Evolutionary conservation across 1,140 invertebrate genomes (phyloP).

Genomic region (Drosophila carrolli): DNA sequence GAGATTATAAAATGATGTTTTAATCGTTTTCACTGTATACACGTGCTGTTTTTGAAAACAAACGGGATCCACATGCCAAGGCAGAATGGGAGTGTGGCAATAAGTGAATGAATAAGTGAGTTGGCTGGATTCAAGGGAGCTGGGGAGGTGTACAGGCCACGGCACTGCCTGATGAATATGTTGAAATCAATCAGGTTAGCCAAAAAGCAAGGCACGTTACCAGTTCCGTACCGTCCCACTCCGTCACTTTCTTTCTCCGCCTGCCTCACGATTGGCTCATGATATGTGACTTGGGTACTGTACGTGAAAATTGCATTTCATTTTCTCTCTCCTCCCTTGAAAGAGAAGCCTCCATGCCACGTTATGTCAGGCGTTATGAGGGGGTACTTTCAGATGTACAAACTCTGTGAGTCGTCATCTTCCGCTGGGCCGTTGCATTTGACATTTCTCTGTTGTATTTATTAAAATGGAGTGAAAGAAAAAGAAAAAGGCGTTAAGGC

Average conservation of each 20-base stretch:
- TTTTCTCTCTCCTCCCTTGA: constrained; percentile 14
- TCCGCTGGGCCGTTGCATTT: constrained; percentile 31
- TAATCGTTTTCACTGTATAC: constrained; percentile 23
- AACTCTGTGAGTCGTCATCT: constrained; percentile 24
- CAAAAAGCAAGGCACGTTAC: constrained; percentile 48
- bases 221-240: not conserved
- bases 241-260: not conserved
- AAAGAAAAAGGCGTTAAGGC: constrained; percentile 3
- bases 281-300: constrained; percentile 65
- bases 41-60: constrained; percentile 41
- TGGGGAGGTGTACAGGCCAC: not conserved
- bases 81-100: constrained; percentile 15
- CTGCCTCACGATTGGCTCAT: constrained; percentile 44
- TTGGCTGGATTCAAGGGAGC: constrained; percentile 5
- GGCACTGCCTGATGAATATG: constrained; percentile 60
- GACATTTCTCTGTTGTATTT: constrained; percentile 45
- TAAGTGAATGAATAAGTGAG: constrained; percentile 38
- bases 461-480: constrained; percentile 20
- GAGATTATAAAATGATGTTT: not conserved
- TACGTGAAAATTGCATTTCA: constrained; percentile 79
- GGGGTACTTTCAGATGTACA: constrained; percentile 22
- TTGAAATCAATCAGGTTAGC: constrained; percentile 72
- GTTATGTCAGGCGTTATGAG: constrained; percentile 32
- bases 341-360: constrained; percentile 33
- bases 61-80: constrained; percentile 47